Evolutionary conservation across 2,113 vertebrate genomes (phyloP).

Genomic region (Atherinomorus stipes): DNA sequence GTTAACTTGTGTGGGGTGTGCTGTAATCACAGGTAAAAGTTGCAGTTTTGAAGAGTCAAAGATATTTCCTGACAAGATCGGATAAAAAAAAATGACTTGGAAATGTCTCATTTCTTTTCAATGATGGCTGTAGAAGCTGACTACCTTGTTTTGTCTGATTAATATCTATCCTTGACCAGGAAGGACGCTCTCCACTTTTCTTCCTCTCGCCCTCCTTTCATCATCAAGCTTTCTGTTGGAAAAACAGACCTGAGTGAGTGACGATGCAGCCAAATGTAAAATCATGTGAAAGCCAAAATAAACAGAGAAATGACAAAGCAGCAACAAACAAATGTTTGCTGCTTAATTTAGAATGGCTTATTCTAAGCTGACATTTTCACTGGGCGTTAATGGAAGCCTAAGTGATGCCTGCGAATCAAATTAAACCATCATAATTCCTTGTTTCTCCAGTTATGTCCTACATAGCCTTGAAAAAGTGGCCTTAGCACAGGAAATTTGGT

Average conservation of each 20-base stretch:
- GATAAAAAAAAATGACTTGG: neutral
- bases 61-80: too few relatives aligned
- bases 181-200: slow-evolving; percentile 34
- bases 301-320: slow-evolving; percentile 31
- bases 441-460: neutral
- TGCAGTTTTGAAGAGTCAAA: neutral
- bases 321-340: slow-evolving; percentile 45
- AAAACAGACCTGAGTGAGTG: neutral
- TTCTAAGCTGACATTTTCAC: slow-evolving; percentile 43
- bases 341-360: slow-evolving; percentile 58
- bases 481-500: neutral
- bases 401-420: slow-evolving; percentile 30
- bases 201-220: slow-evolving; percentile 60
- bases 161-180: slow-evolving; percentile 36
- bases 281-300: slow-evolving; percentile 33
- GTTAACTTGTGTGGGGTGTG: neutral
- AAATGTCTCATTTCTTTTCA: neutral
- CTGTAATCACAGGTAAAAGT: neutral
- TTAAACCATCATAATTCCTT: slow-evolving; percentile 14
- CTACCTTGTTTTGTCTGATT: slow-evolving; percentile 56
- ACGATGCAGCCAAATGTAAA: slow-evolving; percentile 5
- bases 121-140: neutral
- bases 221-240: slow-evolving; percentile 46
- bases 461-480: too few relatives aligned
- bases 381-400: neutral